These are phyloP conservation scores for Ctena decussata DNA, from an alignment of 2,888 invertebrate genomes.

Conservation along the genomic window DNA sequence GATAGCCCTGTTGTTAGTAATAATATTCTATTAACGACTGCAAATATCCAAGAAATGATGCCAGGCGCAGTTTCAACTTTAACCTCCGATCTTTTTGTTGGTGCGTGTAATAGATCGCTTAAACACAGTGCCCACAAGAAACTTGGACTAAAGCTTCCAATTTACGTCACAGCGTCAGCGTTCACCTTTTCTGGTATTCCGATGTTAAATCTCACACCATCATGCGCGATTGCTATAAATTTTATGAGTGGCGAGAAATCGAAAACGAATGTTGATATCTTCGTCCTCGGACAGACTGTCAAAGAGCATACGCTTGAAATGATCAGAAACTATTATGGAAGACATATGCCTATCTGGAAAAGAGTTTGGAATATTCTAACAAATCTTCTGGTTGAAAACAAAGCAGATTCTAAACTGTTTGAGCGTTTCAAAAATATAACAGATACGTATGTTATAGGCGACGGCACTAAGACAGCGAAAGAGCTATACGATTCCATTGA, in stretches of 20 bases:
- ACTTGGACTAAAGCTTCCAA: background rate
- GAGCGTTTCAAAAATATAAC: background rate
- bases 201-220: background rate
- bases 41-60: constrained; percentile 29
- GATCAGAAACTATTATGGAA: background rate
- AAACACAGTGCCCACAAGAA: too few relatives aligned
- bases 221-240: background rate
- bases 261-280: background rate
- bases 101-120: background rate
- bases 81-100: background rate
- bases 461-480: background rate
- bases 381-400: background rate
- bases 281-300: background rate
- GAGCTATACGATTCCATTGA: background rate
- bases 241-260: background rate
- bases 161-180: background rate
- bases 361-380: background rate
- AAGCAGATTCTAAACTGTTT: background rate
- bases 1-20: constrained; percentile 21
- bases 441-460: background rate
- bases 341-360: background rate
- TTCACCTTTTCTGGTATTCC: background rate
- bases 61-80: constrained; percentile 22
- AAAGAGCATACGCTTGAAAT: background rate
- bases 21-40: constrained; percentile 1